Evolutionary conservation across 2,797 vertebrate species (phyloP).

Genomic region (Garrulus glandarius): DNA sequence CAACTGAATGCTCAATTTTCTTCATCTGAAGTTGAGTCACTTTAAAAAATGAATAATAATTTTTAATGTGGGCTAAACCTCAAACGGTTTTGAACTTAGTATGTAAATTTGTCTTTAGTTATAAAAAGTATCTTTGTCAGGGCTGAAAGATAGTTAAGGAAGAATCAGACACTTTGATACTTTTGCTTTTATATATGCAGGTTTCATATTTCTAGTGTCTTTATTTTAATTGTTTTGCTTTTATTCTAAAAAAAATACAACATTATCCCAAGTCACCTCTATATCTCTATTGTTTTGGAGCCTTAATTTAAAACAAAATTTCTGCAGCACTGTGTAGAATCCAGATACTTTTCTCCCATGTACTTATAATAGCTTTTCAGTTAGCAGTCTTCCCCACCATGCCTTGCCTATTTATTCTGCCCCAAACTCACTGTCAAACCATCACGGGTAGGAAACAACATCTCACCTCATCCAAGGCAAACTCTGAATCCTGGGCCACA

Average conservation of each 20-base stretch:
- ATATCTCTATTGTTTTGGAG: neutral
- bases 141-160: neutral
- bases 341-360: neutral
- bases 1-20: neutral
- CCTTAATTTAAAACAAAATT: neutral
- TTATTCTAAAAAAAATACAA: neutral
- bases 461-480: neutral
- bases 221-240: neutral
- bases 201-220: neutral
- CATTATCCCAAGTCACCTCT: neutral
- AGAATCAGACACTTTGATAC: neutral
- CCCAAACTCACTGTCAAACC: neutral
- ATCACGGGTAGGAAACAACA: neutral
- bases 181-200: neutral
- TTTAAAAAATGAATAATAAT: constrained; percentile 11
- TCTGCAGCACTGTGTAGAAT: neutral
- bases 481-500: neutral
- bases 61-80: constrained; percentile 30
- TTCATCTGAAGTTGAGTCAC: neutral
- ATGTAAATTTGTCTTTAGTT: constrained; percentile 23
- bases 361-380: neutral
- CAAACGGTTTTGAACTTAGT: neutral
- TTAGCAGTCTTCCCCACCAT: neutral
- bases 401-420: neutral
- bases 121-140: neutral